These are phyloP conservation scores for Coleophora flavipennella DNA, from an alignment of 2,888 invertebrate genomes.

Conservation along the genomic window DNA sequence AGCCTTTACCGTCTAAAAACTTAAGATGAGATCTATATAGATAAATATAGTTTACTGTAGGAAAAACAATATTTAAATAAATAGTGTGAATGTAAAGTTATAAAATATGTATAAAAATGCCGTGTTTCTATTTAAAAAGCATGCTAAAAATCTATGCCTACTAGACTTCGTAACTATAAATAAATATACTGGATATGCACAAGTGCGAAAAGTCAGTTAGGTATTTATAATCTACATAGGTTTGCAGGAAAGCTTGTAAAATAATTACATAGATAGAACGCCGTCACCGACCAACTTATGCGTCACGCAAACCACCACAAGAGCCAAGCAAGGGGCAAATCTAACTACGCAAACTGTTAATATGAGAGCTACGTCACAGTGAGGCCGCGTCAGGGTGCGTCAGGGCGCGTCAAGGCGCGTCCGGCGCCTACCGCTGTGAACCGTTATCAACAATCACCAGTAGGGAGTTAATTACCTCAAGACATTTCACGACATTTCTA, in stretches of 20 bases:
- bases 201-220: slow-evolving; percentile 14
- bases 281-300: slow-evolving; percentile 47
- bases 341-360: slow-evolving; percentile 45
- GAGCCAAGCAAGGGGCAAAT: slow-evolving; percentile 60
- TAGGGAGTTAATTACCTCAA: slow-evolving; percentile 73
- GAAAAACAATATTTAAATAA: slow-evolving; percentile 9
- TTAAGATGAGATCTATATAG: not conserved
- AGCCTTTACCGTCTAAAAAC: no score
- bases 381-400: not conserved
- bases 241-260: slow-evolving; percentile 7
- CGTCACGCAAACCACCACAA: slow-evolving; percentile 39
- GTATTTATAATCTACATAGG: slow-evolving; percentile 1
- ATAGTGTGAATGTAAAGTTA: slow-evolving; percentile 7
- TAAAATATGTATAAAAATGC: slow-evolving; percentile 9
- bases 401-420: slow-evolving; percentile 19
- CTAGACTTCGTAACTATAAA: slow-evolving; percentile 8
- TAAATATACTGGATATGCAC: no score
- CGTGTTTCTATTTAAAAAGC: slow-evolving; percentile 15
- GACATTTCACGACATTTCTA: slow-evolving; percentile 70
- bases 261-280: slow-evolving; percentile 8
- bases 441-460: slow-evolving; percentile 66
- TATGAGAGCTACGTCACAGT: slow-evolving; percentile 3
- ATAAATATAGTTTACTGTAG: slow-evolving; percentile 15
- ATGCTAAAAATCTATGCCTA: slow-evolving; percentile 11
- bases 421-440: slow-evolving; percentile 46